A percentile compares a stretch with the other conserved stretches of the same genome.
Evolutionary conservation across 2,888 invertebrate species (phyloP).

Genomic region (Autographa gamma): DNA sequence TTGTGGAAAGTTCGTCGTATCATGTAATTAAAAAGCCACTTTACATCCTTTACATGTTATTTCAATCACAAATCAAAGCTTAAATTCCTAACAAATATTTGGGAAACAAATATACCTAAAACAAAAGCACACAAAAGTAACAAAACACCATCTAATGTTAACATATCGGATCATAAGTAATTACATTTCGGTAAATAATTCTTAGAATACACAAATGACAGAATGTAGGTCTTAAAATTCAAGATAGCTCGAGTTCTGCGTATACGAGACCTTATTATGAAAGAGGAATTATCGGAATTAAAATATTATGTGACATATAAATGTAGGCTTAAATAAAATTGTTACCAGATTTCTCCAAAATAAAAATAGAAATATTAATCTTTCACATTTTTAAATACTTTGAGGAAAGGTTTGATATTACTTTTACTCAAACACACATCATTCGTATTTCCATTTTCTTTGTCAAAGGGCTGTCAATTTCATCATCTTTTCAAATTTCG

Average conservation of each 20-base stretch:
- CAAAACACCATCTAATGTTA: too few species aligned
- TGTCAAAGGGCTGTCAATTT: slow-evolving; percentile 34
- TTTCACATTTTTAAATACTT: neutral
- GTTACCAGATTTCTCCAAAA: neutral
- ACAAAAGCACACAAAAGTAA: too few species aligned
- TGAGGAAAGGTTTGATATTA: slow-evolving; percentile 14
- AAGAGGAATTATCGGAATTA: slow-evolving; percentile 4
- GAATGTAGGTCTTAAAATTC: neutral
- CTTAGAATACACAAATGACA: neutral
- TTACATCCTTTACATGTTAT: too few species aligned
- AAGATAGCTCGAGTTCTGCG: neutral
- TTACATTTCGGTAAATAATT: too few species aligned
- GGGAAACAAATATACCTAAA: too few species aligned
- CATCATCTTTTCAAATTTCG: slow-evolving; percentile 41
- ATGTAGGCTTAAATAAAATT: neutral
- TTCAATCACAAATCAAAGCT: too few species aligned
- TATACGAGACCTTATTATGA: slow-evolving; percentile 15
- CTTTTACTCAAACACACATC: slow-evolving; percentile 15
- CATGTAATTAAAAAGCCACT: too few species aligned
- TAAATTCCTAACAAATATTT: too few species aligned
- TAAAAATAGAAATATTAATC: neutral
- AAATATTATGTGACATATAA: neutral
- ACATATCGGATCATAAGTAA: too few species aligned
- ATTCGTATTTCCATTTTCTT: slow-evolving; percentile 15
- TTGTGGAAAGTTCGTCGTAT: too few species aligned